Evolutionary conservation across 2,113 vertebrate genomes (phyloP), one percentile per base, ranked within the genome.

Genomic region (Phalacrocorax aristotelis): DNA sequence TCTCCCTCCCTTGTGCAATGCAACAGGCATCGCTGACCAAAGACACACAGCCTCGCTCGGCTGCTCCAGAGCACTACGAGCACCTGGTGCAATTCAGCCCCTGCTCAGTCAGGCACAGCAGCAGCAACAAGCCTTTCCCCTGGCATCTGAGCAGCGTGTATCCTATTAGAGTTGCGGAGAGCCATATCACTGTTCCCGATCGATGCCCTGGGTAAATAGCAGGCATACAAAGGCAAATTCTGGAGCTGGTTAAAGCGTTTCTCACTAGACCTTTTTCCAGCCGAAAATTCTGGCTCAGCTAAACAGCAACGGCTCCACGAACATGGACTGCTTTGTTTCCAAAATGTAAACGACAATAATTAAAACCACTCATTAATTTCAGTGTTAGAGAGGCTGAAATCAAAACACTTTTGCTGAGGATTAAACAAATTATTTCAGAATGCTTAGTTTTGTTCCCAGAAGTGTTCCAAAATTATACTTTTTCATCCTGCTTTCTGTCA

Each of bases 401-500:
- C 91, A 93, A 91, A 68, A 71, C 48, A 23, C 25, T 82, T 83
- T 29, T 30, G 55, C 87, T 57, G 49, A 84, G 78, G 40, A 82
- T 89, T 93, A 84, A 94, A 94, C 48, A 91, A 82, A 40, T 71
- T 0, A 79, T 79, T 93, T 93, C 66, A 76, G 81, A 89, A 82
- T 16, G 32, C 42, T 51, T 12, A 16, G 38, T 32, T 87, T 60
- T 3, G 0, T 55, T 62, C 74, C 65, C 70, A 89, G 55, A 71
- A 71, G 61, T 6, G 7, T 49, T 84, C 74, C 23, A 60, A 52
- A 48, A 44, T 9, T 68, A 58, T 11, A 71, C 54, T 14, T 95
- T 87, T 82, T 69, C 84, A 80, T 71, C 84, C 74, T 74, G 48
- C 40, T 84, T 93, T 84, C 52, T 82, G 74, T 93, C 91, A 91